Evolutionary conservation across 1,140 invertebrate genomes (phyloP), one percentile per base, ranked within the genome.

Genomic region (Elymnias hypermnestra): DNA sequence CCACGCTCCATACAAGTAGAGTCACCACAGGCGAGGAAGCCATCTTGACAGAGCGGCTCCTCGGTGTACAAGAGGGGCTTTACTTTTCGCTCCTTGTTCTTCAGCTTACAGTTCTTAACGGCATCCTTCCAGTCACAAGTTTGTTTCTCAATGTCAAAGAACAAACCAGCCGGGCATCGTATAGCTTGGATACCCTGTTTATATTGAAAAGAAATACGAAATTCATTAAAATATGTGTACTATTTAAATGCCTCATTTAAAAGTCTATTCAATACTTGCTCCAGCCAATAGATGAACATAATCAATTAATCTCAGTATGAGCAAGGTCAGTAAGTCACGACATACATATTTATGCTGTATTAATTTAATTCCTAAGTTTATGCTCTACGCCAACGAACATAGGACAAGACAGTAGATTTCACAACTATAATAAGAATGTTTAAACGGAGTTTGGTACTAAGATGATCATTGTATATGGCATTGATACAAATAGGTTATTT

Each of bases 121-220:
- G 95, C 91, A 51, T 93, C 94, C 76, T 97, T 97, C 96, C 96
- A 98, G 73, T 97, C 95, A 73, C 96, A 98, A 2, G 96, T 97
- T 84, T 98, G 96, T 79, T 97, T 97, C 69, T 97, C 95, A 63
- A 97, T 97, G 74, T 98, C 96, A 85, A 98, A 98, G 72, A 92
- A 96, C 45, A 98, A 87, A 83, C 96, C 96, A 37, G 95, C 94
- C 9, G 96, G 96, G 78, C 96, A 97, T 73, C 95, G 90, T 63
- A 97, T 94, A 10, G 95, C 95, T 90, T 97, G 94, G 17, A 97
- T 90, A 61, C 95, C 95, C 92, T 94, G 74, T 40, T 82, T 57
- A 53, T 55, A 45, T 9, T 35, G 28, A 46, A 18, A 4, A 26
- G 26, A 23, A 6, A 36, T 3, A 8, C 6, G 13, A 3, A 10